Evolutionary conservation across 92 coral and sea anemone species (phyloP), one percentile per base, ranked within the genome.

Genomic region (Porites cylindrica): DNA sequence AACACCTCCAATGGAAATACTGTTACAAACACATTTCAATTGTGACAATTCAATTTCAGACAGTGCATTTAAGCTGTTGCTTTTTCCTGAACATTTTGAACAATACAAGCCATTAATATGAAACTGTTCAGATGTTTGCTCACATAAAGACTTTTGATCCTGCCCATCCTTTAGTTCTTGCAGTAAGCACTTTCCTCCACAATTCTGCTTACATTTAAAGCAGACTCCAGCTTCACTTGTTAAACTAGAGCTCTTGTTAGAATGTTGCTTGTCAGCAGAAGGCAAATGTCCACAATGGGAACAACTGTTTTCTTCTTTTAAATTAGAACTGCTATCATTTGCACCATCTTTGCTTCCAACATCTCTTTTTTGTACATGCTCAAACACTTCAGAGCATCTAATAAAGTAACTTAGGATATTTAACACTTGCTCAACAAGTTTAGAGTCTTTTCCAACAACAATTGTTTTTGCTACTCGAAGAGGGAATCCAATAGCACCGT

Each of bases 371-470:
- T 85, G 93, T 6, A 70, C 80, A 75, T 95, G 99, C 67, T 97
- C 97, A 80, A 86, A 93, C 6, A 97, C 99, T 78, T 97, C 99
- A 17, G 97, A 95, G 82, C 99, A 97, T 84, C 99, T 89, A 21
- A 97, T 97, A 50, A 97, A 97, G 83, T 97, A 97, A 75, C 98
- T 93, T 51, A 97, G 85, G 47, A 95, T 89, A 51, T 91, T 82
- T 8, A 97, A 75, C 63, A 97, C 63, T 64, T 91, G 89, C 8
- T 89, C 88, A 21, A 95, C 94, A 61, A 97, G 93, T 32, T 90
- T 87, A 51, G 91, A 65, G 68, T 97, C 90, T 77, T 93, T 90
- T 54, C 99, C 99, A 67, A 90, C 69, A 5, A 97, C 91, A 14
- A 97, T 86, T 24, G 99, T 97, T 82, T 96, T 90, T 73, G 98